Evolutionary conservation across 2,797 vertebrate genomes (phyloP), one percentile per base, ranked within the genome.

Genomic region (Hydrolagus colliei): DNA sequence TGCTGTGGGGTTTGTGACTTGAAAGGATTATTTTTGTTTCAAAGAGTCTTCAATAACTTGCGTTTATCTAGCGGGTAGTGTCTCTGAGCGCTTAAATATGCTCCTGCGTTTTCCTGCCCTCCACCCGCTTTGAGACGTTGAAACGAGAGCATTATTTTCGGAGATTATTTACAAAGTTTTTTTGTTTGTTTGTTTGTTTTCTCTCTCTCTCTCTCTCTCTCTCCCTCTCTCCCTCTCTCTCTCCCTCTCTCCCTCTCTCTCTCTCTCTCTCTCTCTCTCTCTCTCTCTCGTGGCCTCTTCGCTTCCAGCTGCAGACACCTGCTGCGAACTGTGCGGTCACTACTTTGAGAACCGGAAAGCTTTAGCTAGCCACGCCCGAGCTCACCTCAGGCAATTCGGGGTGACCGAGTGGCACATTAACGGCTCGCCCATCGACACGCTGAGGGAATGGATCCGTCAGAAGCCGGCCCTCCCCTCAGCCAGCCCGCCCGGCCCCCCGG

Each of bases 391-490:
- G 71, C 97, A 99, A 89, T 99, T 99, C 1, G 97, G 97, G 0
- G 97, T 99, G 91, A 98, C 97, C 0, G 97, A 99, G 87, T 99
- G 97, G 97, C 97, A 96, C 7, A 97, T 99, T 8, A 98, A 99
- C 5, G 97, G 97, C 14, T 98, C 97, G 0, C 97, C 97, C 22
- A 99, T 99, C 1, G 97, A 98, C 94, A 99, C 97, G 0, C 94
- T 99, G 32, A 96, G 97, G 67, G 97, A 98, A 86, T 99, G 97
- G 97, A 99, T 99, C 90, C 97, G 96, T 76, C 97, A 97, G 90
- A 92, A 96, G 10, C 97, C 97, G 0, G 96, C 98, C 88, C 98
- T 97, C 89, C 93, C 94, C 84, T 91, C 96, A 71, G 97, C 97
- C 87, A 96, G 97, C 88, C 93, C 94, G 84, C 91, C 96, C 71